Conservation (phyloP, 2,113 vertebrate genomes). For the Dromiciops gliroides region DNA sequence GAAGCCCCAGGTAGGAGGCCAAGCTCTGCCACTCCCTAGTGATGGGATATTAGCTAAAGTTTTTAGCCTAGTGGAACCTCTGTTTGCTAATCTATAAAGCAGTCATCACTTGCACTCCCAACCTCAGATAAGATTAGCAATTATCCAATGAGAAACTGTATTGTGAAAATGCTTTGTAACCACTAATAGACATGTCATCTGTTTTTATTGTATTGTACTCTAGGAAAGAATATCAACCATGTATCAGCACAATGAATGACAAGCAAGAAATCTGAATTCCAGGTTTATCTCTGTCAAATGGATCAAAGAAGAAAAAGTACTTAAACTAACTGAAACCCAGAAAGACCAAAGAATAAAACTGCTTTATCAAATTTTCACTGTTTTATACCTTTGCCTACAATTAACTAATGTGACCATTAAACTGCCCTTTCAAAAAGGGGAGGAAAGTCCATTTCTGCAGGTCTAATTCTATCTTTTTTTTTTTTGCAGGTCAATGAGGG, state of each 20-base stretch:
- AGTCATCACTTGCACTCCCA: background rate
- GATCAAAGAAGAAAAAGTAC: background rate
- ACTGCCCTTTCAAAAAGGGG: background rate
- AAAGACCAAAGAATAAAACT: background rate
- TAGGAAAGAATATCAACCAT: background rate
- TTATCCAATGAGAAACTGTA: background rate
- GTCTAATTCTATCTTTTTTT: no score
- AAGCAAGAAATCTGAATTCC: no score
- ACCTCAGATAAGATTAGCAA: background rate
- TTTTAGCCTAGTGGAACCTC: background rate
- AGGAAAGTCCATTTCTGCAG: background rate
- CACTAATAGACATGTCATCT: background rate
- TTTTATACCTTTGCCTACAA: background rate
- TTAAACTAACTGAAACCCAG: background rate
- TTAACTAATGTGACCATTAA: background rate
- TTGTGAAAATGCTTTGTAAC: background rate
- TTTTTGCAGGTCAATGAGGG: no score
- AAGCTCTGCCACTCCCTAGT: no score
- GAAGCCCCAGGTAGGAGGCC: no score
- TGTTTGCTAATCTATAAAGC: background rate
- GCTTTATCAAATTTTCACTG: background rate
- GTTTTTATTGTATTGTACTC: background rate
- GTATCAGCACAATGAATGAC: background rate
- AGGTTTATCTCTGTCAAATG: no score
- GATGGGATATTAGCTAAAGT: no score